phyloP scores from a whole-genome alignment of 2,888 invertebrate genomes.

The Cenopis cana region DNA sequence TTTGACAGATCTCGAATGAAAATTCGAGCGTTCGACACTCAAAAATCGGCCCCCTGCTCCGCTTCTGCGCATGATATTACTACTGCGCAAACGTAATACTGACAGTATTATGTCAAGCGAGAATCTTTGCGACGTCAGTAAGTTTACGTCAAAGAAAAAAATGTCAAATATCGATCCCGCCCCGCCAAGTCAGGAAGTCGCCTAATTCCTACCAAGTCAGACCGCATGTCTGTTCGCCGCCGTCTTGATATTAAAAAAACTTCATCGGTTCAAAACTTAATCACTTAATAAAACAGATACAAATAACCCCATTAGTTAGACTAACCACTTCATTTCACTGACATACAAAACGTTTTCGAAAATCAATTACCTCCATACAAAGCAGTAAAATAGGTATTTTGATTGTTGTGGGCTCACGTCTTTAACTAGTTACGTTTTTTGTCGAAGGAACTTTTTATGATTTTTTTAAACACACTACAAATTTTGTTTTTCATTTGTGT shows the following conservation, averaged over 20 bases:
- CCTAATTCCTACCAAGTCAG: neutral
- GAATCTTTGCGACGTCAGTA: no score
- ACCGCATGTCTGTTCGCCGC: neutral
- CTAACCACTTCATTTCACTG: constrained; percentile 31
- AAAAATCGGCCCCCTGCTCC: no score
- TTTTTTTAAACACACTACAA: neutral
- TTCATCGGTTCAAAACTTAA: neutral
- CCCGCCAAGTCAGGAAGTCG: no score
- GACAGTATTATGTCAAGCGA: no score
- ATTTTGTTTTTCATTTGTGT: constrained; percentile 25
- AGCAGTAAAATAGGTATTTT: constrained; percentile 32
- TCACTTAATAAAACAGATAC: constrained; percentile 10
- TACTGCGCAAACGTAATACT: no score
- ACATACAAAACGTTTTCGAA: constrained; percentile 11
- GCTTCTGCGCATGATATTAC: no score
- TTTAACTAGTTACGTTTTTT: constrained; percentile 27
- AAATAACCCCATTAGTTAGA: constrained; percentile 35
- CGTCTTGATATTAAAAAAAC: neutral
- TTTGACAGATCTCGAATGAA: no score
- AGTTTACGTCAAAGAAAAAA: no score
- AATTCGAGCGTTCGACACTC: no score
- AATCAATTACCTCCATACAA: constrained; percentile 38
- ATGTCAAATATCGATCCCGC: no score
- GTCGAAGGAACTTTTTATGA: constrained; percentile 2
- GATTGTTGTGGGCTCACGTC: constrained; percentile 32